Percentiles rank a stretch among this genome's conserved stretches.
phyloP scores from a whole-genome alignment of 1,140 invertebrate genomes.

The Charaxes varanes region DNA sequence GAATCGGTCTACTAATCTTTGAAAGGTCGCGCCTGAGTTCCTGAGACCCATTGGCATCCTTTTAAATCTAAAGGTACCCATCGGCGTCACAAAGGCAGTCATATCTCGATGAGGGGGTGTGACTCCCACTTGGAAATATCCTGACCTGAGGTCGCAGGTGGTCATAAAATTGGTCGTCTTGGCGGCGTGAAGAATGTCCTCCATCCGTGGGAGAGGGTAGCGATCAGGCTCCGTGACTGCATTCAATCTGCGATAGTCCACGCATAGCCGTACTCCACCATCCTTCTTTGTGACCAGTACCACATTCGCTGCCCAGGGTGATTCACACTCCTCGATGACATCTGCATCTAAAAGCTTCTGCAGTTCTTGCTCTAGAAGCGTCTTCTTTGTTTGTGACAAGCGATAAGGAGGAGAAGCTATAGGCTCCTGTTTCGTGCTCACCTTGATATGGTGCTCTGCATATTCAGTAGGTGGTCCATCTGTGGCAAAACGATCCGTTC shows the following conservation, averaged over 20 bases:
- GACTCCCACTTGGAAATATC: conserved; percentile 44
- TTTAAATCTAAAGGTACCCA: conserved; percentile 8
- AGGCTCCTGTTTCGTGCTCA: conserved; percentile 1
- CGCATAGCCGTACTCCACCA: conserved; percentile 19
- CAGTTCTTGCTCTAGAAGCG: background rate
- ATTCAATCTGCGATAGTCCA: conserved; percentile 55
- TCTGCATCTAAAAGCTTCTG: conserved; percentile 31
- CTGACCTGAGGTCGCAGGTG: conserved; percentile 41
- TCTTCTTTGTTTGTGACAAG: background rate
- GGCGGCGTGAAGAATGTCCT: conserved; percentile 51
- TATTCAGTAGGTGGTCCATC: too few relatives aligned
- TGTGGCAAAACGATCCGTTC: too few relatives aligned
- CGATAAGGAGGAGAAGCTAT: conserved; percentile 4
- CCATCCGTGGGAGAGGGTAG: conserved; percentile 57
- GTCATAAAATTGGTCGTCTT: conserved; percentile 32
- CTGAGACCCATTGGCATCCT: conserved; percentile 50
- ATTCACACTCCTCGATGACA: conserved; percentile 15
- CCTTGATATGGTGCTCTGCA: too few relatives aligned
- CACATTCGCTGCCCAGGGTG: conserved; percentile 60
- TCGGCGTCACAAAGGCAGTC: conserved; percentile 14
- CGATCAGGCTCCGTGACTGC: conserved; percentile 10
- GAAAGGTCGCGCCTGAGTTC: conserved; percentile 53
- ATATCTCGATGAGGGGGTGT: background rate
- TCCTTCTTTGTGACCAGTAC: conserved; percentile 68
- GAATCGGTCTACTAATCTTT: conserved; percentile 46